Evolutionary conservation across 2,888 invertebrate species (phyloP), one percentile per base, ranked within the genome.

Genomic region (Orchesellides sinensis): DNA sequence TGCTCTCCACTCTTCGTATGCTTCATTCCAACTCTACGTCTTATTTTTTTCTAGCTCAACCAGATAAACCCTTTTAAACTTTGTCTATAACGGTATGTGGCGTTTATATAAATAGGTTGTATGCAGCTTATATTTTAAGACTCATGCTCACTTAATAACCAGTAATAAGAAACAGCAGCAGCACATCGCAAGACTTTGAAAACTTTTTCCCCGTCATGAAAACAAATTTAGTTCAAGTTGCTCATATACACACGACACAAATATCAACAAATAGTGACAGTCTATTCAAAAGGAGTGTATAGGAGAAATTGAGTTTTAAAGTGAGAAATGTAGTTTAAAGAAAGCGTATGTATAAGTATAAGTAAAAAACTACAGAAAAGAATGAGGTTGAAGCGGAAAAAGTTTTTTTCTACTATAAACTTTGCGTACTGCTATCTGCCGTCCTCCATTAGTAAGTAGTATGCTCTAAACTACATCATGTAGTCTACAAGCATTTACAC

Each of bases 191-290:
- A 12, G 25, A 25, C 27, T 23, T 56, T 25, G 63, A 63, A 63
- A 27, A 59, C 21, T 59, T 52, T 74, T 19, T 21, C 17, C 47
- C 45, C 25, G 66, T 68, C 77, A 68, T 68, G 68, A 77, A 75
- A 75, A 75, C 75, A 56, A 75, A 77, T 77, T 68, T 77, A 68
- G 59, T 47, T 45, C 47, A 27, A 68, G 68, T 45, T 77, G 19
- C 45, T 66, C 40, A 32, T 32, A 59, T 4, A 40, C 19, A 63
- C 21, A 35, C 63, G n/a, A 35, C 63, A 12, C 21, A 21, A 45
- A 47, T 49, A 66, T 66, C 66, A 66, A 66, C 47, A 63, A 10
- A 40, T 25, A 66, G 47, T 47, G 66, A 8, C 61, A 35, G n/a
- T 40, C 10, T 40, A 40, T 40, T 14, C 14, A 40, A 40, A 40